Evolutionary conservation across 2,797 vertebrate species (phyloP).

Genomic region (Lepilemur septentrionalis): DNA sequence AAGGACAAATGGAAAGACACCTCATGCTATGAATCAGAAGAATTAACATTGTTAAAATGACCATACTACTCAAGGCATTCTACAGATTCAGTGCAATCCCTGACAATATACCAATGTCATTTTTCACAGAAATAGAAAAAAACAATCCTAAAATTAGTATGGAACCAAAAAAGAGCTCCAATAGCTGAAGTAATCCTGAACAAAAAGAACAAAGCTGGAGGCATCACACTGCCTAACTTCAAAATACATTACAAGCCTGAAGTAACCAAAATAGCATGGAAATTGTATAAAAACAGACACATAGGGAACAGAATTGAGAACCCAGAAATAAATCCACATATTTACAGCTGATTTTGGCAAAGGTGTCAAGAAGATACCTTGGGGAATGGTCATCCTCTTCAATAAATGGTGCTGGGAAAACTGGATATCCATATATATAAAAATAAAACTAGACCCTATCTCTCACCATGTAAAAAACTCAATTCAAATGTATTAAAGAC

Average conservation of each 20-base stretch:
- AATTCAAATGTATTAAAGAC: neutral
- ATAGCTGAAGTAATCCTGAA: neutral
- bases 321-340: neutral
- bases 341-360: neutral
- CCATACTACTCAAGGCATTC: neutral
- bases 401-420: neutral
- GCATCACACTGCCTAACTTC: neutral
- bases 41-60: neutral
- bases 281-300: neutral
- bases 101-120: neutral
- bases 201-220: neutral
- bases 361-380: neutral
- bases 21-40: neutral
- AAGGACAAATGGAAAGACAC: neutral
- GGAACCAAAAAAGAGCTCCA: neutral
- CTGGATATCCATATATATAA: neutral
- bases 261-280: neutral
- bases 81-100: neutral
- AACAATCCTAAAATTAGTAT: neutral
- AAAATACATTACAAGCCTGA: neutral
- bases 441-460: neutral
- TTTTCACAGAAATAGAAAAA: neutral
- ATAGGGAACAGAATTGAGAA: neutral
- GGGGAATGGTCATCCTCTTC: neutral
- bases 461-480: neutral